Conservation (phyloP, 2,797 vertebrate genomes). For the Dryobates pubescens region DNA sequence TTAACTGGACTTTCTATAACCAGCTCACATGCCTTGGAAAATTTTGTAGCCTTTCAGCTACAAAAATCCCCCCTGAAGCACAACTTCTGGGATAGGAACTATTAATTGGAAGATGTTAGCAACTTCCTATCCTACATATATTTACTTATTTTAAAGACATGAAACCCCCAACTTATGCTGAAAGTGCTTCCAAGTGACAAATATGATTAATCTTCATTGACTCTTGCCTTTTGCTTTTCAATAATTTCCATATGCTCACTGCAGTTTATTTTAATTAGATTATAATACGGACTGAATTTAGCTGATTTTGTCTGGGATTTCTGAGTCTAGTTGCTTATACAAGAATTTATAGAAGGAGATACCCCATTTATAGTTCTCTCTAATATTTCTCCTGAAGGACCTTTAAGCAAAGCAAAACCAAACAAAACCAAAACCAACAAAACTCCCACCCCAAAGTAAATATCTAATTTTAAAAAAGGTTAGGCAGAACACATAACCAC, state of each 20-base stretch:
- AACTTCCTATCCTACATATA: background rate
- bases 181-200: slow-evolving; percentile 25
- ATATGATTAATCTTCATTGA: background rate
- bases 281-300: background rate
- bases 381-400: slow-evolving; percentile 6
- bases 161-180: background rate
- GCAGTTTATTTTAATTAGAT: slow-evolving; percentile 52
- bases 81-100: background rate
- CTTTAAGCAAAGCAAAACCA: background rate
- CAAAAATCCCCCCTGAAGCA: background rate
- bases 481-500: background rate
- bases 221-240: background rate
- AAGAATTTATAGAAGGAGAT: slow-evolving; percentile 8
- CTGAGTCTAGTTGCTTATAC: background rate
- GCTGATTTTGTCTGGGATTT: background rate
- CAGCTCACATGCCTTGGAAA: background rate
- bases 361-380: background rate
- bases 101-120: background rate
- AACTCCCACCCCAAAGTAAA: background rate
- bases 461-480: slow-evolving; percentile 19
- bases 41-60: background rate
- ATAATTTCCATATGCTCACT: background rate
- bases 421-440: background rate
- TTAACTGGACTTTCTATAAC: background rate
- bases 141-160: slow-evolving; percentile 3